Evolutionary conservation across 2,888 invertebrate species (phyloP).

Genomic region (Drosophila lutescens): DNA sequence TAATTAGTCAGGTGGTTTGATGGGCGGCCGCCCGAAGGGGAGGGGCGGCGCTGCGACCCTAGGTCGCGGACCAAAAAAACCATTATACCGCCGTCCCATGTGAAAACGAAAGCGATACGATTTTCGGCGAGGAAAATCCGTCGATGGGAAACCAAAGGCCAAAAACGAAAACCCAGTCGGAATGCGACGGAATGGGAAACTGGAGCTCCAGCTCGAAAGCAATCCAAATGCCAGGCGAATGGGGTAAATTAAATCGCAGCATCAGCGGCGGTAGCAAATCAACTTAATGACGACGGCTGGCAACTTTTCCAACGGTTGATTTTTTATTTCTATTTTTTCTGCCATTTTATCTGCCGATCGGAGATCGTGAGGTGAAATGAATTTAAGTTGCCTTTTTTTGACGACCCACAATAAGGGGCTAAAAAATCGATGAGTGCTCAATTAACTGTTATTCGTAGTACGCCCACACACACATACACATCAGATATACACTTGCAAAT

Average conservation of each 20-base stretch:
- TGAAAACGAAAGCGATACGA: conserved; percentile 53
- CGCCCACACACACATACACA: conserved; percentile 23
- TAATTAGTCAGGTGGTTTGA: conserved; percentile 55
- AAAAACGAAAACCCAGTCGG: conserved; percentile 18
- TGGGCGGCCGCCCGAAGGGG: conserved; percentile 18
- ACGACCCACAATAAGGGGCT: conserved; percentile 13
- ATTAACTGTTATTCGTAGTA: conserved; percentile 49
- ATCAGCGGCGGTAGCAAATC: conserved; percentile 37
- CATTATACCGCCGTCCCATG: conserved; percentile 8
- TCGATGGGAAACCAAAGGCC: conserved; percentile 18
- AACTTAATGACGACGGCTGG: conserved; percentile 58
- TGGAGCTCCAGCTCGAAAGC: conserved; percentile 57
- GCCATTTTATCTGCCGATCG: conserved; percentile 20
- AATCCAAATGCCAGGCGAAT: conserved; percentile 47
- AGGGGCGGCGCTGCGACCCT: conserved; percentile 28
- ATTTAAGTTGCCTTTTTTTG: conserved; percentile 28
- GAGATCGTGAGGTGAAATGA: conserved; percentile 42
- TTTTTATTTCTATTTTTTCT: background rate
- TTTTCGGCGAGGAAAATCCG: conserved; percentile 30
- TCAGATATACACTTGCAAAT: background rate
- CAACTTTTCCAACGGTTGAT: conserved; percentile 40
- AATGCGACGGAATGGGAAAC: conserved; percentile 42
- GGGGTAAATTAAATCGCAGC: conserved; percentile 58
- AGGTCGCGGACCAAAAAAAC: conserved; percentile 41
- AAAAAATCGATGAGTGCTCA: conserved; percentile 59